Evolutionary conservation across 2,113 vertebrate species (phyloP).

Genomic region (Neoarius graeffei): DNA sequence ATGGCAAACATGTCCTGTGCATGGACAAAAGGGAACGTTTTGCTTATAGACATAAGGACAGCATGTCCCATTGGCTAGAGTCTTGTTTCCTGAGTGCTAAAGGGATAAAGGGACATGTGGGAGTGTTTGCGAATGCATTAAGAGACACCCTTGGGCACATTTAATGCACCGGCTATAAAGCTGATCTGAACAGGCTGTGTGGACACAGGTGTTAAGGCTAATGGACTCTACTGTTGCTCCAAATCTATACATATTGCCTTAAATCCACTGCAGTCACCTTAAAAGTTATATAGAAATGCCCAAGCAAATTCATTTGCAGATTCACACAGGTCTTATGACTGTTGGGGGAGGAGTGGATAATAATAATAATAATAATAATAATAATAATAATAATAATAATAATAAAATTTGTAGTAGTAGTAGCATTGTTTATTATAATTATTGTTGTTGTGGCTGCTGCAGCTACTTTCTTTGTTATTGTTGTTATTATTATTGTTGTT

Average conservation of each 20-base stretch:
- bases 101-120: slow-evolving; percentile 25
- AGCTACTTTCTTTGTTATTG: no score
- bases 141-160: slow-evolving; percentile 22
- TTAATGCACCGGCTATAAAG: slow-evolving; percentile 29
- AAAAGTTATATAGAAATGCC: background rate
- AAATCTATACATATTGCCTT: slow-evolving; percentile 17
- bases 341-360: background rate
- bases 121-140: slow-evolving; percentile 51
- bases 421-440: no score
- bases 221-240: slow-evolving; percentile 9
- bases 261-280: slow-evolving; percentile 18
- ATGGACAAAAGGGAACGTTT: slow-evolving; percentile 8
- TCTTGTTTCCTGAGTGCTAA: slow-evolving; percentile 10
- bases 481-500: no score
- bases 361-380: no score
- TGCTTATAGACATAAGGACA: slow-evolving; percentile 34
- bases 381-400: no score
- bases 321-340: background rate
- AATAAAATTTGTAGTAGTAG: no score
- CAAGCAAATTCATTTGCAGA: background rate
- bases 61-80: background rate
- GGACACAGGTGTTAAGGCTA: slow-evolving; percentile 34
- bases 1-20: slow-evolving; percentile 26
- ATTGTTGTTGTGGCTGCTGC: no score
- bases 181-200: slow-evolving; percentile 26